Conservation (phyloP, 2,888 invertebrate species). For the Plebejus melissa region DNA sequence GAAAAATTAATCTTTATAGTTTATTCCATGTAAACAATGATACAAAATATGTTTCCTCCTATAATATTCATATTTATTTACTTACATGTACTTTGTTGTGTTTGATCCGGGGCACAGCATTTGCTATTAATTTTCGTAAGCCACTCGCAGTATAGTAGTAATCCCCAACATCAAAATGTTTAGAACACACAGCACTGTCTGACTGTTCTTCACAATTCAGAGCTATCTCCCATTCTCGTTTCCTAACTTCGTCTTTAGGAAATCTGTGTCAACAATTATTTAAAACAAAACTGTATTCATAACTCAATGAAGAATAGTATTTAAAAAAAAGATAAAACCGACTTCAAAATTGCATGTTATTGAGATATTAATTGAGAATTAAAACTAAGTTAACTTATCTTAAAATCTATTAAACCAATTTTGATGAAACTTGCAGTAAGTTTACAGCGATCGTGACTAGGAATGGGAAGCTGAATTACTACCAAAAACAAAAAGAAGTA, state of each 20-base stretch:
- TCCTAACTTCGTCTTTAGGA: conserved; percentile 53
- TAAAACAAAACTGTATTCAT: no score
- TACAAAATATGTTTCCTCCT: no score
- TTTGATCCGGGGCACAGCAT: conserved; percentile 58
- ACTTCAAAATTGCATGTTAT: no score
- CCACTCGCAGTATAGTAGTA: conserved; percentile 64
- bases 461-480: background rate
- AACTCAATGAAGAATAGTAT: no score
- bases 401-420: no score
- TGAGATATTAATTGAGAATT: no score
- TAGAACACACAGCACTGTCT: conserved; percentile 62
- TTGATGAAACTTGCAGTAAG: no score
- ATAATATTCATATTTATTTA: background rate
- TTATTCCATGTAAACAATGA: no score
- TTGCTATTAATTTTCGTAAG: conserved; percentile 50
- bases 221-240: conserved; percentile 60
- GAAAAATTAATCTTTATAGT: no score
- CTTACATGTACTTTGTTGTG: background rate
- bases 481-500: background rate
- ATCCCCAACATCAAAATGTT: conserved; percentile 56
- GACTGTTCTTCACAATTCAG: conserved; percentile 57
- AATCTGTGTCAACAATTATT: conserved; percentile 45
- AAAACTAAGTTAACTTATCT: no score
- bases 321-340: no score
- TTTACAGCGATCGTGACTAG: no score